A percentile compares a stretch with the other conserved stretches of the same genome.
Evolutionary conservation across 2,113 vertebrate genomes (phyloP).

Genomic region (Oncorhynchus keta): DNA sequence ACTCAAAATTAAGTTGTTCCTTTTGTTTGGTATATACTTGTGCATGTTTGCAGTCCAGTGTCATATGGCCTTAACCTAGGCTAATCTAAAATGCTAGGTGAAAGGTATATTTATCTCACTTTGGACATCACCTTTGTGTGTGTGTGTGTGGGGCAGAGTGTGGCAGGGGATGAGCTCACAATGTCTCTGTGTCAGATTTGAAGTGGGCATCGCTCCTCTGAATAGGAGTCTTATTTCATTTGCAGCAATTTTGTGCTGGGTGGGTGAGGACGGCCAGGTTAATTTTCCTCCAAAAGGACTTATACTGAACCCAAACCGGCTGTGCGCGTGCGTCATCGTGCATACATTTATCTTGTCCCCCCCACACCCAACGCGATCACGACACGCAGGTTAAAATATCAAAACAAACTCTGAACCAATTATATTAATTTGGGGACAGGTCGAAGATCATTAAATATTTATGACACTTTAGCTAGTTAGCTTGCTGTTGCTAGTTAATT

Average conservation of each 20-base stretch:
- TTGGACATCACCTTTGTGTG: neutral
- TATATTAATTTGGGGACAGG: no score
- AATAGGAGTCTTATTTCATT: constrained; percentile 13
- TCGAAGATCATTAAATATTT: no score
- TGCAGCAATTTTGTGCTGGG: neutral
- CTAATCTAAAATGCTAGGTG: neutral
- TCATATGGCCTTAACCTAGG: neutral
- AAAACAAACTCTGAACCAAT: no score
- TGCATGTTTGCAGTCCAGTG: neutral
- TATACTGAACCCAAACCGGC: no score
- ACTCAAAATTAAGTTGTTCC: no score
- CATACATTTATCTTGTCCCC: no score
- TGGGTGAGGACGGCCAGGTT: neutral
- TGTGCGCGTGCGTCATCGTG: no score
- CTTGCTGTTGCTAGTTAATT: no score
- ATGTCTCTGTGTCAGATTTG: neutral
- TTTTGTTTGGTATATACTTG: no score
- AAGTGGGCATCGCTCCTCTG: constrained; percentile 10
- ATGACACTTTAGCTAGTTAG: no score
- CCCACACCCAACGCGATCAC: no score
- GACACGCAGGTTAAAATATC: no score
- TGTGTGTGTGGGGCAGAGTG: neutral
- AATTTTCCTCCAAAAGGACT: neutral
- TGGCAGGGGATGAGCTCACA: neutral
- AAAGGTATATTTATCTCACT: neutral